Base-by-base conservation (phyloP, 2,113 vertebrate species). In the Chascanopsetta lugubris region DNA sequence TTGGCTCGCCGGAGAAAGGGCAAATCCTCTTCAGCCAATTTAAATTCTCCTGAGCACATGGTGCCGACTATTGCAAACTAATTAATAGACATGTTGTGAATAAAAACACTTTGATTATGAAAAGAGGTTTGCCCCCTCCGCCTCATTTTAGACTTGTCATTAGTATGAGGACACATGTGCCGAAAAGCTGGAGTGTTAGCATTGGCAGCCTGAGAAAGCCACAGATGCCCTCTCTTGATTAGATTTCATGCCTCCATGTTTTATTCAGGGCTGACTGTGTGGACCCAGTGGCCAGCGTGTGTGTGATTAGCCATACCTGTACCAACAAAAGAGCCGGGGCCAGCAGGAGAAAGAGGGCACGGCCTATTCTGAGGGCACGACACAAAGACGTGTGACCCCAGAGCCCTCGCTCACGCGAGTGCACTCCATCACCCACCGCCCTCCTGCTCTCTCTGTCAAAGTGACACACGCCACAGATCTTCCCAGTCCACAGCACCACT, bases 11-110 rank as follows among this genome's bases (percentile, higher is more conserved):
- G 62, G 73, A 80, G 81, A 87, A 89, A 88, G 89, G 87, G 86
- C 87, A 90, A 89, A 89, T 89, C 89, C 85, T 82, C 86, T 88
- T 86, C 85, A 86, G 87, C 87, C 87, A 87, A 90, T 90, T 89
- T 86, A 84, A 88, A 90, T 90, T 88, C 87, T 89, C 83, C 85
- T 73, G 85, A 87, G 87, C 81, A 69, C 77, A 75, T 60, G 76
- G 70, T 69, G 71, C 74, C 22, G 81, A 85, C 86, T 85, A 88
- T 85, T 90, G 79, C 77, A 87, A 85, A 82, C 84, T 90, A 89
- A 92, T 91, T 92, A 90, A 89, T 85, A 89, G 86, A 89, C 87
- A 89, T 90, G 89, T 90, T 86, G 86, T 89, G 86, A 91, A 90
- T 88, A 91, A 88, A 89, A 90, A 87, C 80, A 83, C 79, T 82